Evolutionary conservation across 2,797 vertebrate genomes (phyloP).

Genomic region (Sarcophilus harrisii): DNA sequence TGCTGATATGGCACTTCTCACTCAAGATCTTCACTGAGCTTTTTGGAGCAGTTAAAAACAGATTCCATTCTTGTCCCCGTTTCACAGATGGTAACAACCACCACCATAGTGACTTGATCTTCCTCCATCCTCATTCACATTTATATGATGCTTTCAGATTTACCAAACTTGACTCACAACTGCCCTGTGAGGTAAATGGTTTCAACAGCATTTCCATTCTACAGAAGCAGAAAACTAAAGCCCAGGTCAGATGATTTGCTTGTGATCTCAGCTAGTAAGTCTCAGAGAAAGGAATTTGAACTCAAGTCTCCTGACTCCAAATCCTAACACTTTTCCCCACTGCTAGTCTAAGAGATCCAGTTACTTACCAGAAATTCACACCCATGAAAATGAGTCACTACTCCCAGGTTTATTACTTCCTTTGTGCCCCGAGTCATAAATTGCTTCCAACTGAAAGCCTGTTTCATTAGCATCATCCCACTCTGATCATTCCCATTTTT

Average conservation of each 20-base stretch:
- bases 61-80: background rate
- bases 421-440: conserved; percentile 23
- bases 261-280: background rate
- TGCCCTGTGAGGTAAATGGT: background rate
- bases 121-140: background rate
- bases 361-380: background rate
- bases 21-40: background rate
- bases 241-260: background rate
- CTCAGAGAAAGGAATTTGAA: background rate
- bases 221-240: background rate
- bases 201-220: background rate
- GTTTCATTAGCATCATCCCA: background rate
- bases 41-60: background rate
- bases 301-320: background rate
- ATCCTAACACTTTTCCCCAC: background rate
- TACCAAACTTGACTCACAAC: background rate
- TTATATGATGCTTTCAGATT: background rate
- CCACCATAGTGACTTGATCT: background rate
- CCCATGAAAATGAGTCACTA: background rate
- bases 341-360: background rate
- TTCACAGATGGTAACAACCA: background rate
- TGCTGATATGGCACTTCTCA: conserved; percentile 5
- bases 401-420: background rate
- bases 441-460: background rate
- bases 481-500: background rate